Base-by-base conservation (phyloP, 2,113 vertebrate species). In the Eurypyga helias region DNA sequence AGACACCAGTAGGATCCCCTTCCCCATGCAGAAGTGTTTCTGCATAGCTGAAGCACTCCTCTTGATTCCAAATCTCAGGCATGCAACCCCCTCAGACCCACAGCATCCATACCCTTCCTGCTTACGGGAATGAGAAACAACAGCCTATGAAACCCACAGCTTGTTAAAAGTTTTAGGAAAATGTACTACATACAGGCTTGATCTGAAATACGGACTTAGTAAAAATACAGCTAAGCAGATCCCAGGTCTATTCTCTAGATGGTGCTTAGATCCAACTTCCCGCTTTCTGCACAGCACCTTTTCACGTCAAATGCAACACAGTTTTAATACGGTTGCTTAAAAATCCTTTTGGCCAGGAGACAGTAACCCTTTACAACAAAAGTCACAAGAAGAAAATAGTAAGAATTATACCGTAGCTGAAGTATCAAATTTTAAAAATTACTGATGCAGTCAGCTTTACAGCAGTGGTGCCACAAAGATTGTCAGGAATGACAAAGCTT, bases 401-500 rank as follows among this genome's bases (percentile, higher is more conserved):
- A 64, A 66, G 66, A 90, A 69, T 23, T 41, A 24, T 14, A 36
- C 31, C 65, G 85, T 1, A 91, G 83, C 43, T 83, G 65, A 89
- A 89, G 54, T 72, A 86, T 34, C 77, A 80, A 78, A 89, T 78
- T 69, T 45, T 9, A 23, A 91, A 93, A 94, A 95, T 85, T 67
- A 95, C 29, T 57, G 29, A 87, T 45, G 62, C 60, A 87, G 61
- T 79, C 76, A 64, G 58, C 83, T 89, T 83, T 84, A 92, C 66
- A 75, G 60, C 8, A 4, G 81, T 75, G 55, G 87, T 89, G 77
- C 67, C 70, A 80, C 66, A 83, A 89, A 95, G 70, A 94, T 33
- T 87, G 58, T 77, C 80, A 77, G 57, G 61, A 95, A 94, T 58
- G 46, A 78, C 79, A 93, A 89, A 94, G 82, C 80, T 95, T 73